phyloP scores from a whole-genome alignment of 37 sponge, comb jelly and placozoan species.

The Bolinopsis microptera region DNA sequence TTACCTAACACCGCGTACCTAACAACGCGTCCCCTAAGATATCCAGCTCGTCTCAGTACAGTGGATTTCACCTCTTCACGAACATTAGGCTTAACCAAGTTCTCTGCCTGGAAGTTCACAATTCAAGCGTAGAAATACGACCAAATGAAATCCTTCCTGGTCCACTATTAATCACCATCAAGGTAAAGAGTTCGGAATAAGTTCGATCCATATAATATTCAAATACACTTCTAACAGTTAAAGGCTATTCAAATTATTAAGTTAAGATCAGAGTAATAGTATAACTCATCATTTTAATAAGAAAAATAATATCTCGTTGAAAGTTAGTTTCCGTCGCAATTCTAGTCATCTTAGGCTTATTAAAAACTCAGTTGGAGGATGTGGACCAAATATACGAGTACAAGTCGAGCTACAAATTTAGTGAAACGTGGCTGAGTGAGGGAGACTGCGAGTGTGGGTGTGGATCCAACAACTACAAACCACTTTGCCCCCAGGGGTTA shows the following conservation, averaged over 20 bases:
- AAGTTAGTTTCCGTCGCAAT: too few species aligned
- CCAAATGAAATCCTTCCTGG: not conserved
- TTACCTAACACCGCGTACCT: too few species aligned
- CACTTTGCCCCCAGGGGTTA: not conserved
- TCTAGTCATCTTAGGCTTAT: too few species aligned
- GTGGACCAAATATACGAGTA: not conserved
- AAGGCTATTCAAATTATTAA: too few species aligned
- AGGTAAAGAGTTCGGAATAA: too few species aligned
- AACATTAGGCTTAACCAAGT: not conserved
- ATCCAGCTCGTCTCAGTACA: not conserved
- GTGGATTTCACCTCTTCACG: not conserved
- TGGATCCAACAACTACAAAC: not conserved
- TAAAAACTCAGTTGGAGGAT: not conserved
- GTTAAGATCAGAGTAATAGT: too few species aligned
- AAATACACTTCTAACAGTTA: too few species aligned
- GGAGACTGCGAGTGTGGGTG: not conserved
- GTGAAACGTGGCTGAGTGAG: not conserved
- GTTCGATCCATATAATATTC: too few species aligned
- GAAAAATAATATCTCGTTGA: too few species aligned
- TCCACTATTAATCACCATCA: not conserved
- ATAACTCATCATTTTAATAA: too few species aligned
- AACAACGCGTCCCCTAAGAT: too few species aligned
- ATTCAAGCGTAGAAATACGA: not conserved
- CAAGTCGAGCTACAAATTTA: not conserved
- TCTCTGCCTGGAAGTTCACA: not conserved